Evolutionary conservation across 1,140 invertebrate species (phyloP).

Genomic region (Nephotettix cincticeps): DNA sequence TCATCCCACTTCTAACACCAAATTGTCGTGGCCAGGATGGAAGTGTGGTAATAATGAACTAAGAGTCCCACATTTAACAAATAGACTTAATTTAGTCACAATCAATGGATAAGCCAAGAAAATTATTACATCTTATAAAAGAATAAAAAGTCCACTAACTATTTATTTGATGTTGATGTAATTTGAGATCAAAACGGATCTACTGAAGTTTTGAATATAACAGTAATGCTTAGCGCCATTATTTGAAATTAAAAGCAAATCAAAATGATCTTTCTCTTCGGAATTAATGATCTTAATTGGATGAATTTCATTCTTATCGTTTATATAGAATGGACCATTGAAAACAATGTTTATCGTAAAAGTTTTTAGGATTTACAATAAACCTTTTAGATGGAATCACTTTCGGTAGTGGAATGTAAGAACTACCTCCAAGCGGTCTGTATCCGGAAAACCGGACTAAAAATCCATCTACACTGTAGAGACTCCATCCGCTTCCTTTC

Average conservation of each 20-base stretch:
- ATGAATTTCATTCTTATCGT: background rate
- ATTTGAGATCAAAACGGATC: conserved; percentile 4
- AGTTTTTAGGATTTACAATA: conserved; percentile 10
- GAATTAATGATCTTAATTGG: conserved; percentile 8
- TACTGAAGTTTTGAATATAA: conserved; percentile 16
- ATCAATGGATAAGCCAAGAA: too few relatives aligned
- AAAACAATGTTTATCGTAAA: conserved; percentile 14
- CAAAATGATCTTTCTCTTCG: conserved; percentile 6
- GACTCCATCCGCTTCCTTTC: background rate
- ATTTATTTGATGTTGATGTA: background rate
- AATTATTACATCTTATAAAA: too few relatives aligned
- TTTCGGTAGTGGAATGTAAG: conserved; percentile 7
- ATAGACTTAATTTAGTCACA: too few relatives aligned
- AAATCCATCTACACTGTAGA: background rate
- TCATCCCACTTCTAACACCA: too few relatives aligned
- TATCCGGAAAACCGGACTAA: background rate
- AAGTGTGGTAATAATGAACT: too few relatives aligned
- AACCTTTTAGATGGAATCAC: background rate
- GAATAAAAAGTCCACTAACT: too few relatives aligned
- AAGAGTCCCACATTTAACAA: too few relatives aligned
- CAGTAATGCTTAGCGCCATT: conserved; percentile 12
- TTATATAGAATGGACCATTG: conserved; percentile 14
- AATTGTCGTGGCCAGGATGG: too few relatives aligned
- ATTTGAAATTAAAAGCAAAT: conserved; percentile 12
- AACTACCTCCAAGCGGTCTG: background rate